Percentiles rank a stretch among this genome's conserved stretches.
phyloP scores from a whole-genome alignment of 2,113 vertebrate genomes.

The Cairina moschata region DNA sequence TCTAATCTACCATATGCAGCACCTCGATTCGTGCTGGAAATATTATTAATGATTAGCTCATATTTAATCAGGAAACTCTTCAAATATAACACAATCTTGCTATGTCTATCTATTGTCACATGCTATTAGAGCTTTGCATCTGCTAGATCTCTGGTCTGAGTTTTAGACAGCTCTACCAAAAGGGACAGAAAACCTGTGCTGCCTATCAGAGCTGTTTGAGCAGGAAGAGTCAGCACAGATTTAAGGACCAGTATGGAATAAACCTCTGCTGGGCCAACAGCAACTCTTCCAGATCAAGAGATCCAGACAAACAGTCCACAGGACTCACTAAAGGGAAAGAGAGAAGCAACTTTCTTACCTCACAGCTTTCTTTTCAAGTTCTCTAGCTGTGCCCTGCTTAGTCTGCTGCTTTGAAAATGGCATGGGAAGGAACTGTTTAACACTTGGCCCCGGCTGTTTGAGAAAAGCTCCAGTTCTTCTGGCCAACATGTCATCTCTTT shows the following conservation, averaged over 20 bases:
- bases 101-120: background rate
- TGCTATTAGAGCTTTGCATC: background rate
- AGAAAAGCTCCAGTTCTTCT: slow-evolving; percentile 68
- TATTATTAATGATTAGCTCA: background rate
- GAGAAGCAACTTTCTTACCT: slow-evolving; percentile 66
- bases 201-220: background rate
- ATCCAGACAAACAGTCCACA: background rate
- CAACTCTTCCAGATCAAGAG: background rate
- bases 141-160: background rate
- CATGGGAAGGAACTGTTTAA: slow-evolving; percentile 79
- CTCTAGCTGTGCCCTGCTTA: slow-evolving; percentile 53
- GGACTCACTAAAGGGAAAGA: background rate
- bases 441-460: slow-evolving; percentile 50
- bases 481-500: slow-evolving; percentile 73
- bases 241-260: background rate
- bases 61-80: background rate
- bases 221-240: background rate
- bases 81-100: background rate
- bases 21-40: background rate
- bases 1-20: background rate
- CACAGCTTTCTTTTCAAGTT: slow-evolving; percentile 48
- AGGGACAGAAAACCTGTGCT: background rate
- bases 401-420: slow-evolving; percentile 73
- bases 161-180: background rate
- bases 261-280: background rate